Base-by-base conservation (phyloP, 2,113 vertebrate species). In the Aphyosemion australe region DNA sequence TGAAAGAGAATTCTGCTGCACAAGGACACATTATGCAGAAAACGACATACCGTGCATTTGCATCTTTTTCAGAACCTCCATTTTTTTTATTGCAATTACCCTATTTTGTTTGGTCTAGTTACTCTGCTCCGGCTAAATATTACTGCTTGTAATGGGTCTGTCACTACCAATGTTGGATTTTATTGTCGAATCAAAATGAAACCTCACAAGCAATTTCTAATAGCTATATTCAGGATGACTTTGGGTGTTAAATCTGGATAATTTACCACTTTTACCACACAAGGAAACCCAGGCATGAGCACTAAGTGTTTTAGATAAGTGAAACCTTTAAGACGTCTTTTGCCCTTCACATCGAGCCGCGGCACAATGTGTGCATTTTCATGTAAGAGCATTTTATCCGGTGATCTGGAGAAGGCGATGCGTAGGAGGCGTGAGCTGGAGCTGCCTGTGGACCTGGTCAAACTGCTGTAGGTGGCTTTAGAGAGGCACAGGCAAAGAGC, bases 261-360 rank as follows among this genome's bases (percentile, higher is more conserved):
- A 67, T 61, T 45, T 16, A 52, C 67, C 48, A 34, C 26, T 69
- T 64, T 64, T 14, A 51, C 66, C 51, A 59, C 61, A 72, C 64
- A 65, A 5, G 64, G 15, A 61, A 53, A 50, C 54, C 51, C 55
- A 47, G 39, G 15, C 65, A 61, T 8, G 65, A 73, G 59, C 53
- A 52, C 43, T 63, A 68, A 66, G 65, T 76, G 70, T 78, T 83
- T 70, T 52, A 76, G 68, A 74, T 66, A 65, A 72, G 67, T 76
- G 83, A 88, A 85, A 86, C 85, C 87, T 87, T 75, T 58, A 77
- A 87, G 85, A 87, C 77, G 85, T 91, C 83, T 86, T 88, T 86
- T 87, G 80, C 69, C 85, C 74, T 80, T 79, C 75, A 84, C 73
- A 84, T 88, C 78, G 73, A 80, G 76, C 74, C 54, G 53, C 42